These are phyloP conservation scores for Lutra lutra DNA, from an alignment of 2,797 vertebrate genomes.

Conservation along the genomic window DNA sequence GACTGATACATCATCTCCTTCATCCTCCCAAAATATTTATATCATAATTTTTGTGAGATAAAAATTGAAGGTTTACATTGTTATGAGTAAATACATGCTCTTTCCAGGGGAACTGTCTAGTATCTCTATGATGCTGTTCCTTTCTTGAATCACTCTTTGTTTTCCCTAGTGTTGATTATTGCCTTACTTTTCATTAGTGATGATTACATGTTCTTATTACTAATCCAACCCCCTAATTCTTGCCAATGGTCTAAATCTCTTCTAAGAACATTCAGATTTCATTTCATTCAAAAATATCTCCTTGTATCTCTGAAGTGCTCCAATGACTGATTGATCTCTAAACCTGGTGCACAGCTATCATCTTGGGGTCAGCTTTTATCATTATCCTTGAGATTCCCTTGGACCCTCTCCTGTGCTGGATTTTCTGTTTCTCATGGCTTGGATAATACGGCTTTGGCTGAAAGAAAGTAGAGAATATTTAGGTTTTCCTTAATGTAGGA, in stretches of 20 bases:
- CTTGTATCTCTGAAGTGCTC: not conserved
- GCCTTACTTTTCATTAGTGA: conserved; percentile 30
- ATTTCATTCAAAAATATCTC: not conserved
- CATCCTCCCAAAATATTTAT: not conserved
- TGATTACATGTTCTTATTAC: not conserved
- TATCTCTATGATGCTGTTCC: not conserved
- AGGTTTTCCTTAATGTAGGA: no score
- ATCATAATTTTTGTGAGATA: conserved; percentile 8
- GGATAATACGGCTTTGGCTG: no score
- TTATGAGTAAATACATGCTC: not conserved
- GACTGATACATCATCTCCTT: not conserved
- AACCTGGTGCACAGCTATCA: not conserved
- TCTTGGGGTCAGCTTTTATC: not conserved
- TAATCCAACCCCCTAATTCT: not conserved
- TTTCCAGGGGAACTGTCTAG: not conserved
- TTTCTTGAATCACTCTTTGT: conserved; percentile 28
- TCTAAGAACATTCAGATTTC: not conserved
- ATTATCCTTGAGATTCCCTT: not conserved
- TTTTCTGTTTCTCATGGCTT: not conserved
- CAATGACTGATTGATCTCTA: not conserved
- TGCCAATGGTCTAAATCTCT: not conserved
- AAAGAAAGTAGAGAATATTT: no score
- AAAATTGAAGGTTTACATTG: not conserved
- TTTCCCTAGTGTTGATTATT: conserved; percentile 15
- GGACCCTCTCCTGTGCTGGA: not conserved